Conservation (phyloP, 2,797 vertebrate genomes). For the Eremophila alpestris region DNA sequence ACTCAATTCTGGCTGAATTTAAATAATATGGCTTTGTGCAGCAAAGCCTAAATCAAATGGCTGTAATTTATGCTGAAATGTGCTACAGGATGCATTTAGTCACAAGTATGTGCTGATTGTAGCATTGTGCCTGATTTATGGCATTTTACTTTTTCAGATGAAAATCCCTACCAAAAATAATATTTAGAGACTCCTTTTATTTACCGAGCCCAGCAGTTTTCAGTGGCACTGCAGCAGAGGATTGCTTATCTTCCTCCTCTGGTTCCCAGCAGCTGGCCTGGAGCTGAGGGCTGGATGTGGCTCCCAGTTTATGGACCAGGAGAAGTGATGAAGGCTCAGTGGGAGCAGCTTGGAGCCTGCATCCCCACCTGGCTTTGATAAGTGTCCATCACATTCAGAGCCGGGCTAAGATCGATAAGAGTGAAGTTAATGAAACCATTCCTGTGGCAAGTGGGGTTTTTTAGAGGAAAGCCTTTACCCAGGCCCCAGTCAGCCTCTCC, state of each 20-base stretch:
- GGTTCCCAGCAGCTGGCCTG: not conserved
- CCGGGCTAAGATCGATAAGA: not conserved
- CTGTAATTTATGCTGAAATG: slow-evolving; percentile 54
- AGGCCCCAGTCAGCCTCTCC: too few relatives aligned
- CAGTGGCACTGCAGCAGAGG: not conserved
- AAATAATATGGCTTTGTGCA: slow-evolving; percentile 14
- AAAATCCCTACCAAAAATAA: slow-evolving; percentile 67
- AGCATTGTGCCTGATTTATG: slow-evolving; percentile 61
- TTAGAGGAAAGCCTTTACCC: too few relatives aligned
- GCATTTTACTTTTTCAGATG: slow-evolving; percentile 34
- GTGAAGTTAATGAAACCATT: not conserved
- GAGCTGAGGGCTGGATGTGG: not conserved
- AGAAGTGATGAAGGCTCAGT: not conserved
- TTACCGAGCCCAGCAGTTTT: not conserved
- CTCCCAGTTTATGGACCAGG: not conserved
- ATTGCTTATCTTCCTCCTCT: not conserved
- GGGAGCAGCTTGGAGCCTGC: not conserved
- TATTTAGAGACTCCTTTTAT: slow-evolving; percentile 27
- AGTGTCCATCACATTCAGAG: rapidly evolving
- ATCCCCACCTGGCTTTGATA: rapidly evolving
- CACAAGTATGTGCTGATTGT: slow-evolving; percentile 63
- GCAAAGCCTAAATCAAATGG: slow-evolving; percentile 41
- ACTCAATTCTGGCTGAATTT: slow-evolving; percentile 42
- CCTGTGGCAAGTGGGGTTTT: too few relatives aligned
- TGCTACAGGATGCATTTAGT: slow-evolving; percentile 59